Base-by-base conservation (phyloP, 2,797 vertebrate genomes). In the Balearica regulorum region DNA sequence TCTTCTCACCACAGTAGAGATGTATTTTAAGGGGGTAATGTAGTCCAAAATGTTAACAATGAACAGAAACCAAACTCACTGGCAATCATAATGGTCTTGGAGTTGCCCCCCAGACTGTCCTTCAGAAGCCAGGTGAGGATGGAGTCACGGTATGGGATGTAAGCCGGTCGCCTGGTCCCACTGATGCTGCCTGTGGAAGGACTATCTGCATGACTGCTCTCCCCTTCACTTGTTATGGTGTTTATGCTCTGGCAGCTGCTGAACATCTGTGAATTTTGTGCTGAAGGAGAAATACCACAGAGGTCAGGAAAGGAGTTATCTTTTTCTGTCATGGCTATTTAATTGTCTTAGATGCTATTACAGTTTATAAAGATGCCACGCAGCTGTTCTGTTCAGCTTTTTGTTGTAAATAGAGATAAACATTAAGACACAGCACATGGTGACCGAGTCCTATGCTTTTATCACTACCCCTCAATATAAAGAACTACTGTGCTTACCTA, bases 111-210 rank as follows among this genome's bases (percentile, higher is more conserved):
- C 51, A 99, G 98, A 84, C 99, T 99, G 97, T 99, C 99, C 97
- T 99, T 99, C 66, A 99, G 98, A 60, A 99, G 98, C 99, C 99
- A 99, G 81, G 99, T 99, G 87, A 99, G 98, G 94, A 99, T 98
- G 2, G 99, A 99, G 97, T 99, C 99, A 29, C 99, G 98, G 97
- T 99, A 99, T 0, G 99, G 99, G 89, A 99, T 99, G 96, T 99
- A 99, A 93, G 98, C 99, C 16, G 98, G 98, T 16, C 98, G 98
- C 58, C 98, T 98, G 44, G 35, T 71, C 11, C 88, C 95, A 4
- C 60, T 53, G 71, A 62, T 3, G 20, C 98, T 97, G 60, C 97
- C 96, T 12, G 95, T 96, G 12, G 98, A 98, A 44, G 98, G 86
- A 89, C 98, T 98, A 44, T 98, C 98, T 6, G 75, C 93, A 1